Conservation (phyloP, 53 echinoderm and acorn worm genomes). For the Luidia sarsii region DNA sequence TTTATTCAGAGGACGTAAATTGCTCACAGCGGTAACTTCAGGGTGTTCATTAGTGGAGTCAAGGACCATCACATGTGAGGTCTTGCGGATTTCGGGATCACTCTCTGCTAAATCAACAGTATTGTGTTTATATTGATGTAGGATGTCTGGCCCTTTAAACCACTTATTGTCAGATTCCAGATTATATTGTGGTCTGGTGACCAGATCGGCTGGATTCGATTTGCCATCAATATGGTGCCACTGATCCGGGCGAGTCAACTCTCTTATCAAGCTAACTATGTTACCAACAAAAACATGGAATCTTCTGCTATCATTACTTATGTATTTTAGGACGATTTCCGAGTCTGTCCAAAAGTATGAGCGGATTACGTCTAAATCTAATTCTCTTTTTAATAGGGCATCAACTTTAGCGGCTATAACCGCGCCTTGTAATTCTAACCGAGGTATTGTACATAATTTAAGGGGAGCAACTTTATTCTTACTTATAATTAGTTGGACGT, state of each 20-base stretch:
- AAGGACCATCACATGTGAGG: background rate
- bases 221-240: background rate
- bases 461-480: constrained; percentile 52
- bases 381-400: constrained; percentile 33
- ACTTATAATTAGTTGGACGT: constrained; percentile 42
- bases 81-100: background rate
- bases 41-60: background rate
- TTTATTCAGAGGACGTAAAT: background rate
- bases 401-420: constrained; percentile 43
- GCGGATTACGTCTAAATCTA: constrained; percentile 14
- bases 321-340: constrained; percentile 44
- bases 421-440: constrained; percentile 58
- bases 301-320: constrained; percentile 25
- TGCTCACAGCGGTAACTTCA: too few relatives aligned
- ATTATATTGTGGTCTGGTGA: background rate
- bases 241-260: background rate
- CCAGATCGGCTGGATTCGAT: background rate
- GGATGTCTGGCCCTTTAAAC: background rate
- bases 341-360: constrained; percentile 61
- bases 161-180: background rate
- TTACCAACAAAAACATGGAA: constrained; percentile 19
- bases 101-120: background rate
- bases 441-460: constrained; percentile 56
- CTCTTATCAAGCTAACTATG: constrained; percentile 7
- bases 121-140: background rate